These are phyloP conservation scores for Andricus grossulariae DNA, from an alignment of 1,140 invertebrate species.

Conservation along the genomic window DNA sequence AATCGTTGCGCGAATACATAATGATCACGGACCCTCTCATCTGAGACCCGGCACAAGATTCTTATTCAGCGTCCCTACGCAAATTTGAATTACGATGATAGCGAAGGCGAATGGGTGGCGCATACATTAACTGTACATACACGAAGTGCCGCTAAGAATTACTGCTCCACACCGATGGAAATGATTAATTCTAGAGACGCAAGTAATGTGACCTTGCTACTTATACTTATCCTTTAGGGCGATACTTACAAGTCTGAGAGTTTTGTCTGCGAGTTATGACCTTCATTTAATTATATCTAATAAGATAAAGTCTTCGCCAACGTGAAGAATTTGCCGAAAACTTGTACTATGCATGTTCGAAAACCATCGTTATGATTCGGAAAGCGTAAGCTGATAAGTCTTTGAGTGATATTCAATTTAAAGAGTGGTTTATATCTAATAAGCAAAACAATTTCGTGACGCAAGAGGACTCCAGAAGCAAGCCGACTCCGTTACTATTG, in stretches of 20 bases:
- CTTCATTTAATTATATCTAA: no score
- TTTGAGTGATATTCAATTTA: no score
- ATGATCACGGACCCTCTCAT: constrained; percentile 50
- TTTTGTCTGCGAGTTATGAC: no score
- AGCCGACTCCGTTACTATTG: no score
- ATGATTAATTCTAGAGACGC: constrained; percentile 65
- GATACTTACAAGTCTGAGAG: constrained; percentile 63
- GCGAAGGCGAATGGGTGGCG: constrained; percentile 41
- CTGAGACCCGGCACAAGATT: background rate
- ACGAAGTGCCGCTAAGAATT: constrained; percentile 47
- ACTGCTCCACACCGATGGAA: constrained; percentile 52
- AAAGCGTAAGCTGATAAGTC: no score
- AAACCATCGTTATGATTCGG: no score
- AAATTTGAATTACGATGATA: constrained; percentile 56
- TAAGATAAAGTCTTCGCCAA: no score
- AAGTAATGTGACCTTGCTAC: constrained; percentile 54
- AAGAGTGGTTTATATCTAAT: no score
- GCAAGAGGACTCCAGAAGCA: no score
- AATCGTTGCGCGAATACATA: constrained; percentile 44
- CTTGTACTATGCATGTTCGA: no score
- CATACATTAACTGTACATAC: constrained; percentile 35
- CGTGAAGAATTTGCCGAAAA: no score
- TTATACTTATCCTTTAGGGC: constrained; percentile 38
- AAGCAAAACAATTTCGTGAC: no score
- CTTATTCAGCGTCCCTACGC: constrained; percentile 52